Conservation (phyloP, 1,140 invertebrate genomes). For the Aphelenchoides besseyi region DNA sequence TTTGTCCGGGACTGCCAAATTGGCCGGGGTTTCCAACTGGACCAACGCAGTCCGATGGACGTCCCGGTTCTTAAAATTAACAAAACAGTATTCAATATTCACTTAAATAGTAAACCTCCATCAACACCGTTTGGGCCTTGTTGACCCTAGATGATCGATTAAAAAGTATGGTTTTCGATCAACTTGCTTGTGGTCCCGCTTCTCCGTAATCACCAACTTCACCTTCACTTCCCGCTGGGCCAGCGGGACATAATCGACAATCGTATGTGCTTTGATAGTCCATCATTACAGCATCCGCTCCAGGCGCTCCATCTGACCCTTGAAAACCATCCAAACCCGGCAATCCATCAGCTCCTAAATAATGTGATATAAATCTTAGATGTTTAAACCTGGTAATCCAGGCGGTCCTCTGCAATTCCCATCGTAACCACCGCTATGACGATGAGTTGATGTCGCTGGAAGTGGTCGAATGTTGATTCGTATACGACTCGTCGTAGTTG, state of each 20-base stretch:
- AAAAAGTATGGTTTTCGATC: background rate
- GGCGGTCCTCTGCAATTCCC: background rate
- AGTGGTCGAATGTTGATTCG: slow-evolving; percentile 4
- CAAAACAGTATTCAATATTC: background rate
- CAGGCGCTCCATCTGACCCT: background rate
- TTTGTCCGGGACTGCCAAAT: no score
- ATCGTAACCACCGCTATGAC: background rate
- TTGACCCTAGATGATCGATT: background rate
- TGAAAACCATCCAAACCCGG: background rate
- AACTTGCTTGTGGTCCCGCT: background rate
- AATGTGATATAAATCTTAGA: background rate
- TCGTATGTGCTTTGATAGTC: background rate
- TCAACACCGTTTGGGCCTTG: background rate
- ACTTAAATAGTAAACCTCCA: background rate
- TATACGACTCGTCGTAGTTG: background rate
- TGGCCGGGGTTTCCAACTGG: no score
- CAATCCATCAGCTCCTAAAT: background rate
- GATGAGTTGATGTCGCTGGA: background rate
- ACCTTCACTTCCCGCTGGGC: background rate
- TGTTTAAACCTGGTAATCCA: background rate
- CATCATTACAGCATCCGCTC: background rate
- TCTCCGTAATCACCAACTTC: background rate
- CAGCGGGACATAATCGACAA: background rate
- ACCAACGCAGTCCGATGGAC: no score
- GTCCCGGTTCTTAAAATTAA: background rate